A percentile compares a stretch with the other conserved stretches of the same genome.
These are phyloP conservation scores for Cephus rjabovi DNA, from an alignment of 2,888 invertebrate species.

Conservation along the genomic window DNA sequence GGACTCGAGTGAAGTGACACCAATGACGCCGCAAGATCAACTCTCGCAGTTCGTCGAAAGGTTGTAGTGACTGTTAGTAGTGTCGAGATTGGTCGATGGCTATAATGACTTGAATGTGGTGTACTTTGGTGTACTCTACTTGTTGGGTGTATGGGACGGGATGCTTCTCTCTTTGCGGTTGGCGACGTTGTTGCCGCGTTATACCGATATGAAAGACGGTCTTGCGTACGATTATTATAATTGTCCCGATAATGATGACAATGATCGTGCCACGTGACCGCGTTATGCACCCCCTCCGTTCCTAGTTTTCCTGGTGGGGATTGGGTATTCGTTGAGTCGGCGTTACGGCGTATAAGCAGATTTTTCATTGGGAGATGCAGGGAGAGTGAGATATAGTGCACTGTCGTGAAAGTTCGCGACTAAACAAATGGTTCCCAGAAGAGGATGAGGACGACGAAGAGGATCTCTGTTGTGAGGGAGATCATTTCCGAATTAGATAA, in stretches of 20 bases:
- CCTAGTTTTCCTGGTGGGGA: slow-evolving; percentile 3
- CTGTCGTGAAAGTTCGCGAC: not conserved
- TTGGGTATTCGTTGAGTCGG: not conserved
- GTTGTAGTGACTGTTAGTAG: slow-evolving; percentile 79
- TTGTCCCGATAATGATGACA: not conserved
- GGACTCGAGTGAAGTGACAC: slow-evolving; percentile 76
- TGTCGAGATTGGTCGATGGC: slow-evolving; percentile 13
- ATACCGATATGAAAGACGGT: not conserved
- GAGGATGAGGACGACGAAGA: not conserved
- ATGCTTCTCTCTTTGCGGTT: not conserved
- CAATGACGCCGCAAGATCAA: slow-evolving; percentile 93
- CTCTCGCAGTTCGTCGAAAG: slow-evolving; percentile 95
- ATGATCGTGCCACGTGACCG: not conserved
- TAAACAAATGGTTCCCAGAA: not conserved
- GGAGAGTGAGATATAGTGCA: not conserved
- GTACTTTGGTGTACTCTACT: not conserved
- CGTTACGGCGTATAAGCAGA: not conserved
- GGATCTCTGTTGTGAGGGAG: not conserved
- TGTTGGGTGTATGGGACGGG: not conserved
- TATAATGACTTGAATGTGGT: not conserved
- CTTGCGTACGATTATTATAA: not conserved
- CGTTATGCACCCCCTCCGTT: slow-evolving; percentile 1
- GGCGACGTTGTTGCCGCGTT: not conserved
- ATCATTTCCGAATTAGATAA: not conserved
- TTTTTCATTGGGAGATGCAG: not conserved